Conservation (phyloP, 1,140 invertebrate genomes). For the Drosophila murphyi region DNA sequence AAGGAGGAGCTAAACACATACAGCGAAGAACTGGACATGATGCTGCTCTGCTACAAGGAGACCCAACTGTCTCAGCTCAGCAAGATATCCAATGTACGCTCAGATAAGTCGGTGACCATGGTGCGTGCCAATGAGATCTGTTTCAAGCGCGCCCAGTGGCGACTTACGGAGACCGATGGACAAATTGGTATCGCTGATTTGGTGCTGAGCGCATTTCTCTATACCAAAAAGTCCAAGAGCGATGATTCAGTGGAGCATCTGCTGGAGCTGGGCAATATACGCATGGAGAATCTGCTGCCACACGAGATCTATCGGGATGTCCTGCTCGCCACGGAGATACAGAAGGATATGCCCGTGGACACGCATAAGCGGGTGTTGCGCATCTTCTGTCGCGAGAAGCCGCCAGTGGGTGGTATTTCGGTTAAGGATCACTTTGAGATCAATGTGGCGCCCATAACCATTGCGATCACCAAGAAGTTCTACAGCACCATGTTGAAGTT, state of each 20-base stretch:
- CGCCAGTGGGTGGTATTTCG: constrained; percentile 97
- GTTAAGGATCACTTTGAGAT: constrained; percentile 99
- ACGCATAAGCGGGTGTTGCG: constrained; percentile 91
- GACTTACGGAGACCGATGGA: constrained; percentile 98
- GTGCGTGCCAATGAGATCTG: constrained; percentile 98
- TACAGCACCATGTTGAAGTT: constrained; percentile 99
- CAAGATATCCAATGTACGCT: constrained; percentile 84
- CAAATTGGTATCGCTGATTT: constrained; percentile 98
- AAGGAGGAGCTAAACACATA: constrained; percentile 94
- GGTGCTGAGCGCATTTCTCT: constrained; percentile 97
- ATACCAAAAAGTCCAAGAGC: constrained; percentile 98
- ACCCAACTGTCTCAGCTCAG: constrained; percentile 89
- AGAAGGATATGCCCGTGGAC: constrained; percentile 95
- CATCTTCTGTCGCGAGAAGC: constrained; percentile 95
- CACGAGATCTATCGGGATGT: constrained; percentile 98
- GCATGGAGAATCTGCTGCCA: constrained; percentile 97
- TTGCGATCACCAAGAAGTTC: constrained; percentile 98
- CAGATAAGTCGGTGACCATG: constrained; percentile 90
- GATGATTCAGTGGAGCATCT: constrained; percentile 99
- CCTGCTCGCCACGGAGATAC: constrained; percentile 93
- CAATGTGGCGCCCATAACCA: constrained; percentile 96
- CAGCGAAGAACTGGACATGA: constrained; percentile 97
- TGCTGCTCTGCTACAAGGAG: constrained; percentile 95
- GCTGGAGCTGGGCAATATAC: constrained; percentile 97
- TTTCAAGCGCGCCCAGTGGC: constrained; percentile 99